Base-by-base conservation (phyloP, 2,113 vertebrate species). In the Gavialis gangeticus region DNA sequence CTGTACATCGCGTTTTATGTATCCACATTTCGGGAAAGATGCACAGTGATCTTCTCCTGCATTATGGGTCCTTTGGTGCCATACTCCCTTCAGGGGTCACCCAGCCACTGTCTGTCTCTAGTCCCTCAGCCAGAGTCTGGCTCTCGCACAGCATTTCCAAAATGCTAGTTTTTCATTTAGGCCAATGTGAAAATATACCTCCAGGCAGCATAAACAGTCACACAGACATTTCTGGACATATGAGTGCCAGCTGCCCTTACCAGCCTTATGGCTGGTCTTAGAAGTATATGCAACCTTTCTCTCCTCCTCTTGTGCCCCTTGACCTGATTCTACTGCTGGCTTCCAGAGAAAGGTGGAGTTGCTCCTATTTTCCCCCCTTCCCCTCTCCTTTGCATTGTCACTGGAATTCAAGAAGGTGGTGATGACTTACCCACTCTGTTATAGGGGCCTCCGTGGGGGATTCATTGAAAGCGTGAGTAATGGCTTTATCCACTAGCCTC, bases 391-490 rank as follows among this genome's bases (percentile, higher is more conserved):
- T 1, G 2, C 27, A 0, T 1, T 4, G 2, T 22, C 4, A 5
- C 12, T 90, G 84, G 34, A 30, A 16, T 46, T 55, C 2, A 0
- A 8, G 57, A 13, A 73, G 21, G 19, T 15, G 5, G 81, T 17
- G 78, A 55, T 93, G 91, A 5, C 27, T 22, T 83, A 84, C 83
- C 21, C 2, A 2, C 85, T 84, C 28, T 73, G 91, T 75, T 89
- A 77, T 55, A 71, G 91, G 78, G 92, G 12, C 84, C 82, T 9
- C 13, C 54, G 0, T 85, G 67, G 93, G 92, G 88, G 85, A 19
- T 30, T 37, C 30, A 0, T 2, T 77, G 76, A 3, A 17, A 19
- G 75, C 91, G 96, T 97, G 96, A 97, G 96, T 97, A 96, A 19
- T 46, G 82, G 81, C 69, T 64, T 75, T 82, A 28, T 75, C 93